Conservation (phyloP, 1,140 invertebrate species). For the Thaumetopoea pityocampa region DNA sequence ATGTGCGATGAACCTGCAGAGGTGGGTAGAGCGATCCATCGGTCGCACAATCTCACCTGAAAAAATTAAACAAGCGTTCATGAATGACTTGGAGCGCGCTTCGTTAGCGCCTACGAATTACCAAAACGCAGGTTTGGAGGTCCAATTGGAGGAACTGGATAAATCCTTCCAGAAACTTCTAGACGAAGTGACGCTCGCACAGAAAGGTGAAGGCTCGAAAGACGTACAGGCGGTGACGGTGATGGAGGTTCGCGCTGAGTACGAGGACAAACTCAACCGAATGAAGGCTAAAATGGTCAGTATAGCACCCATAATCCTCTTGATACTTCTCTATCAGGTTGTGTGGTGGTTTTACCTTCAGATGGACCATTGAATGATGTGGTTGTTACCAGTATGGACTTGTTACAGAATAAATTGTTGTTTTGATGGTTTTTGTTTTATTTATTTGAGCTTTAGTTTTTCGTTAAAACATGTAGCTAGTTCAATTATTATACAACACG, state of each 20-base stretch:
- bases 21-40: constrained; percentile 55
- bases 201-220: constrained; percentile 41
- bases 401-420: constrained; percentile 61
- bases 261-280: constrained; percentile 80
- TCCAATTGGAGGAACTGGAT: constrained; percentile 54
- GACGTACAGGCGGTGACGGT: constrained; percentile 47
- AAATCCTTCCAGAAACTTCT: constrained; percentile 56
- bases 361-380: constrained; percentile 52
- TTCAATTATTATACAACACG: background rate
- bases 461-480: constrained; percentile 40
- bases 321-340: constrained; percentile 65
- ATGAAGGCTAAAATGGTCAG: constrained; percentile 84
- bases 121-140: constrained; percentile 51
- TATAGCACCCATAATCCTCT: constrained; percentile 64
- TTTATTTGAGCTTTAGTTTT: constrained; percentile 41
- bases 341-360: constrained; percentile 68
- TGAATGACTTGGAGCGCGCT: constrained; percentile 36
- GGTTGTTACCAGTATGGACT: constrained; percentile 39
- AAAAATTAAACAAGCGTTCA: constrained; percentile 59
- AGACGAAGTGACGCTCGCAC: constrained; percentile 45
- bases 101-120: constrained; percentile 40
- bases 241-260: constrained; percentile 77
- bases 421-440: constrained; percentile 51
- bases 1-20: constrained; percentile 47
- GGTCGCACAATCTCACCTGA: constrained; percentile 43